Conservation (phyloP, 2,888 invertebrate species). For the Aspidiotus rigidus region DNA sequence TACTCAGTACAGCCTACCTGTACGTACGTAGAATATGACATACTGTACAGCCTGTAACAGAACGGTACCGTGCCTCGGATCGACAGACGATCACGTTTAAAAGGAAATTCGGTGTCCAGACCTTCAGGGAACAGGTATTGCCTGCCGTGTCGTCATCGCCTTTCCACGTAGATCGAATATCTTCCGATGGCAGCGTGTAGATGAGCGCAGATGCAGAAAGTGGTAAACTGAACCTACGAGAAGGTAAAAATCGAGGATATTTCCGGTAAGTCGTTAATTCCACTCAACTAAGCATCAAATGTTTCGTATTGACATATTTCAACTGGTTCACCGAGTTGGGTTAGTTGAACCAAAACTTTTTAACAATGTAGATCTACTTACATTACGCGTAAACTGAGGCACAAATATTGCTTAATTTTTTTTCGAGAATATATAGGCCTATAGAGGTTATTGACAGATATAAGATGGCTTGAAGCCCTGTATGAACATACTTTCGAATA, state of each 20-base stretch:
- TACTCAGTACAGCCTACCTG: too few species aligned
- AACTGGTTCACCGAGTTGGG: constrained; percentile 27
- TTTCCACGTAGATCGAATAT: constrained; percentile 31
- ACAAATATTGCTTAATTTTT: too few species aligned
- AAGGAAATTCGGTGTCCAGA: constrained; percentile 24
- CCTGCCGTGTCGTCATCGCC: constrained; percentile 18
- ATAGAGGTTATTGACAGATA: too few species aligned
- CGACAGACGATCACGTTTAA: neutral
- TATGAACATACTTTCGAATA: too few species aligned
- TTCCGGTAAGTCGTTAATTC: constrained; percentile 29
- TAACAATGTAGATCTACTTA: constrained; percentile 17
- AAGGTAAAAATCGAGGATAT: constrained; percentile 26
- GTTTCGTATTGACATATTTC: constrained; percentile 27
- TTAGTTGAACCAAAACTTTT: constrained; percentile 16
- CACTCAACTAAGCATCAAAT: constrained; percentile 33
- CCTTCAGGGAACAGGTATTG: constrained; percentile 19
- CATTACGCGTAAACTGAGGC: too few species aligned
- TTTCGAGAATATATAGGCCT: too few species aligned
- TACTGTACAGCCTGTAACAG: too few species aligned
- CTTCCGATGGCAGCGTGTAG: constrained; percentile 15
- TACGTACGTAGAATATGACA: too few species aligned
- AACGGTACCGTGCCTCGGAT: neutral
- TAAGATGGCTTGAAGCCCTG: too few species aligned
- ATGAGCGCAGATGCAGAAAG: constrained; percentile 22
- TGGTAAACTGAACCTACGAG: constrained; percentile 27